Evolutionary conservation across 2,113 vertebrate genomes (phyloP).

Genomic region (Lipophrys pholis): DNA sequence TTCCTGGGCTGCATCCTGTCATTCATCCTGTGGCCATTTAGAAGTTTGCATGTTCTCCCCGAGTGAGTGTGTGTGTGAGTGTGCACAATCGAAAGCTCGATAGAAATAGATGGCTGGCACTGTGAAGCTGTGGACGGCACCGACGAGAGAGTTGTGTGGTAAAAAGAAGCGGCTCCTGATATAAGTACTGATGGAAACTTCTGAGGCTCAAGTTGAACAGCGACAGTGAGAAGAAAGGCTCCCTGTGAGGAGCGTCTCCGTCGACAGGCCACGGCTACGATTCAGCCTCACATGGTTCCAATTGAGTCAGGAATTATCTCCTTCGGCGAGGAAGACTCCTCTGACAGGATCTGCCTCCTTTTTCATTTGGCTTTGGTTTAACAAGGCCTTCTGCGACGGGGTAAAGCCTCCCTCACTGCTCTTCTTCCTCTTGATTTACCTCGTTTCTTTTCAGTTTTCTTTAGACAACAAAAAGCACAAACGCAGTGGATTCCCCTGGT

Average conservation of each 20-base stretch:
- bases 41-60: too few relatives aligned
- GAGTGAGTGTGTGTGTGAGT: too few relatives aligned
- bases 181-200: conserved; percentile 13
- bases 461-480: conserved; percentile 13
- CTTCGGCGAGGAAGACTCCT: conserved; percentile 49
- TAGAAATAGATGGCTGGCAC: too few relatives aligned
- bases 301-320: conserved; percentile 72
- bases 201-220: conserved; percentile 5
- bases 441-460: not conserved
- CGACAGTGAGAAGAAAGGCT: conserved; percentile 11
- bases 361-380: conserved; percentile 76
- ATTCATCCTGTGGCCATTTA: too few relatives aligned
- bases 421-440: conserved; percentile 11
- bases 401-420: not conserved
- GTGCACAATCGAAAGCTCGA: too few relatives aligned
- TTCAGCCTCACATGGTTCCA: conserved; percentile 71
- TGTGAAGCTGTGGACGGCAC: too few relatives aligned
- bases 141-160: too few relatives aligned
- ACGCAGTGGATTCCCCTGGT: conserved; percentile 1
- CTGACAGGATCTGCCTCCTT: conserved; percentile 57
- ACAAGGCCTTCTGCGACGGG: conserved; percentile 36
- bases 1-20: too few relatives aligned
- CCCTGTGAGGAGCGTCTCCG: conserved; percentile 20
- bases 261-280: conserved; percentile 21
- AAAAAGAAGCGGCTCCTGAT: not conserved